Base-by-base conservation (phyloP, 2,113 vertebrate species). In the Serinus canaria region DNA sequence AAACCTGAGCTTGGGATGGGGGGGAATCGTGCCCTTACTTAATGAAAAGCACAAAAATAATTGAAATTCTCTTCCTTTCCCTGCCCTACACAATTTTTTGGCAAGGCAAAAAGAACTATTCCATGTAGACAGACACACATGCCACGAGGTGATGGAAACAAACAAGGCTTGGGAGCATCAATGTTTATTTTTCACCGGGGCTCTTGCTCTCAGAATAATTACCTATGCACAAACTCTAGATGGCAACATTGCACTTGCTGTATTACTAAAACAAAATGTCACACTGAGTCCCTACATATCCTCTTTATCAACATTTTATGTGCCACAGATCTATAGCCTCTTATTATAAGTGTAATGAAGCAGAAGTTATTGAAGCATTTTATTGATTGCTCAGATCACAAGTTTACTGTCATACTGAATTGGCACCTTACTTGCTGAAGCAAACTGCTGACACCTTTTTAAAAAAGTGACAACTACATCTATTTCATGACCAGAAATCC, bases 371-470 rank as follows among this genome's bases (percentile, higher is more conserved):
- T 98, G 98, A 98, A 98, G 98, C 98, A 98, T 98, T 98, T 98
- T 98, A 99, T 99, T 99, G 98, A 99, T 99, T 98, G 98, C 98
- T 98, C 98, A 98, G 98, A 98, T 99, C 98, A 98, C 98, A 98
- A 98, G 98, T 98, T 98, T 98, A 97, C 98, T 98, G 98, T 98
- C 98, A 98, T 98, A 96, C 98, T 98, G 98, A 99, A 99, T 99
- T 98, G 98, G 98, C 98, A 98, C 98, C 98, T 98, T 98, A 98
- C 98, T 98, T 97, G 97, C 98, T 98, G 98, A 98, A 98, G 98
- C 98, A 98, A 99, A 99, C 98, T 98, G 98, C 98, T 98, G 98
- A 99, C 98, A 99, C 98, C 98, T 99, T 99, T 99, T 98, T 98
- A 93, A 99, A 98, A 98, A 99, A 98, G 98, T 99, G 98, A 98